A percentile compares a stretch with the other conserved stretches of the same genome.
Conservation (phyloP, 2,113 vertebrate genomes). For the Phainopepla nitens region DNA sequence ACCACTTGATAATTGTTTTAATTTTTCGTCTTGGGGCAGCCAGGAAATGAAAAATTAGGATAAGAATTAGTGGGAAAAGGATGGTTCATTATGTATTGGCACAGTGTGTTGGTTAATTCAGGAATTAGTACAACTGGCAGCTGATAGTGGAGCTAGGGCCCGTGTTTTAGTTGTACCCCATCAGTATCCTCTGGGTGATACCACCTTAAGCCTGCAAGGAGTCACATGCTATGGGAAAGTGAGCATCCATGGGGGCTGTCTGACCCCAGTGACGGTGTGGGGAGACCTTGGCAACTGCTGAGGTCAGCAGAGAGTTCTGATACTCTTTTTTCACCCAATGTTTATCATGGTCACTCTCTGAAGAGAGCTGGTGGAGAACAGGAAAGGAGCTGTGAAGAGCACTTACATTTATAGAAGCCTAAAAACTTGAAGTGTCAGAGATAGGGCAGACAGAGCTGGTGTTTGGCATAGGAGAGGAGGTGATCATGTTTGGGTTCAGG, state of each 20-base stretch:
- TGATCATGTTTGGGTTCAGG: not conserved
- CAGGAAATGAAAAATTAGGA: not conserved
- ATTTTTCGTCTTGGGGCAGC: not conserved
- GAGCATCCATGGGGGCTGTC: not conserved
- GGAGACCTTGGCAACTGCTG: not conserved
- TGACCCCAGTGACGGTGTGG: not conserved
- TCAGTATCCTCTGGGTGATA: not conserved
- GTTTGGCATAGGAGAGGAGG: not conserved
- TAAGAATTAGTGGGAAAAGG: not conserved
- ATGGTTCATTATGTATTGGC: rapidly evolving
- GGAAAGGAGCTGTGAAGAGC: not conserved
- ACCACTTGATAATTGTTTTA: not conserved
- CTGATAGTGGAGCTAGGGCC: not conserved
- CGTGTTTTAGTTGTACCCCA: not conserved
- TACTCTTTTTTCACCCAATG: not conserved
- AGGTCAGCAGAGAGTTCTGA: not conserved
- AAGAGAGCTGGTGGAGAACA: not conserved
- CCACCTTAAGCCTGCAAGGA: not conserved
- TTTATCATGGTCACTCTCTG: not conserved
- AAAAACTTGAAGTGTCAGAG: not conserved
- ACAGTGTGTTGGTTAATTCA: not conserved
- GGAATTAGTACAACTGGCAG: not conserved
- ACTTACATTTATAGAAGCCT: not conserved
- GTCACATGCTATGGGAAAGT: not conserved
- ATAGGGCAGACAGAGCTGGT: not conserved